A percentile compares a stretch with the other conserved stretches of the same genome.
These are phyloP conservation scores for Hypena proboscidalis DNA, from an alignment of 2,888 invertebrate genomes.

Conservation along the genomic window DNA sequence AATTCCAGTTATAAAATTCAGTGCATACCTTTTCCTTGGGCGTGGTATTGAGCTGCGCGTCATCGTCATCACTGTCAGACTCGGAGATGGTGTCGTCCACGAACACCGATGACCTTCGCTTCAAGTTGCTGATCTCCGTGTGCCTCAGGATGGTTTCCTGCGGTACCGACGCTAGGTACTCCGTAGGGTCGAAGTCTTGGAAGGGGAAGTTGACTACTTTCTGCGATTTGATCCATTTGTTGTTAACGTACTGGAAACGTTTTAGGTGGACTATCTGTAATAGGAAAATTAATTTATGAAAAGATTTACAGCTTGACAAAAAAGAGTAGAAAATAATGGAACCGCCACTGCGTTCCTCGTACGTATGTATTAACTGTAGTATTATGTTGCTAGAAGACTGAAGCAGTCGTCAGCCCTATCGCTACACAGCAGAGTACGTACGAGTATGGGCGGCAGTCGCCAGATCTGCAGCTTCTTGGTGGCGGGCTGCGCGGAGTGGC, in stretches of 20 bases:
- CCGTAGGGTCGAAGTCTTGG: constrained; percentile 93
- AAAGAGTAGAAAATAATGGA: too few species aligned
- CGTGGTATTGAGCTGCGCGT: constrained; percentile 19
- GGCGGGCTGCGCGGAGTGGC: constrained; percentile 93
- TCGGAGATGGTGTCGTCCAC: constrained; percentile 58
- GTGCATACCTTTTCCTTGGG: constrained; percentile 29
- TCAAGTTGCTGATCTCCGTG: constrained; percentile 75
- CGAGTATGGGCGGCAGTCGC: constrained; percentile 95
- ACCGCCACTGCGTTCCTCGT: too few species aligned
- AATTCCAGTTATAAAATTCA: too few species aligned
- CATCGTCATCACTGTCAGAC: constrained; percentile 51
- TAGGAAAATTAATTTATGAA: too few species aligned
- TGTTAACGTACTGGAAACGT: constrained; percentile 95
- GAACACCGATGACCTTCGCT: constrained; percentile 38
- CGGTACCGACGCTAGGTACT: constrained; percentile 93
- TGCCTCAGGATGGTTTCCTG: constrained; percentile 90
- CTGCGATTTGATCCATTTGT: constrained; percentile 97
- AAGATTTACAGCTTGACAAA: too few species aligned
- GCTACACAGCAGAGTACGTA: constrained; percentile 53
- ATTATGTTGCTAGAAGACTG: too few species aligned
- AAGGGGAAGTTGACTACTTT: constrained; percentile 96
- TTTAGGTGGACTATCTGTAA: constrained; percentile 96
- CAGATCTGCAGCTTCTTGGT: constrained; percentile 96
- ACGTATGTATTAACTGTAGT: too few species aligned
- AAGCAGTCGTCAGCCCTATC: too few species aligned